Percentiles rank a stretch among this genome's conserved stretches.
Evolutionary conservation across 2,113 vertebrate genomes (phyloP).

Genomic region (Phaethon lepturus): DNA sequence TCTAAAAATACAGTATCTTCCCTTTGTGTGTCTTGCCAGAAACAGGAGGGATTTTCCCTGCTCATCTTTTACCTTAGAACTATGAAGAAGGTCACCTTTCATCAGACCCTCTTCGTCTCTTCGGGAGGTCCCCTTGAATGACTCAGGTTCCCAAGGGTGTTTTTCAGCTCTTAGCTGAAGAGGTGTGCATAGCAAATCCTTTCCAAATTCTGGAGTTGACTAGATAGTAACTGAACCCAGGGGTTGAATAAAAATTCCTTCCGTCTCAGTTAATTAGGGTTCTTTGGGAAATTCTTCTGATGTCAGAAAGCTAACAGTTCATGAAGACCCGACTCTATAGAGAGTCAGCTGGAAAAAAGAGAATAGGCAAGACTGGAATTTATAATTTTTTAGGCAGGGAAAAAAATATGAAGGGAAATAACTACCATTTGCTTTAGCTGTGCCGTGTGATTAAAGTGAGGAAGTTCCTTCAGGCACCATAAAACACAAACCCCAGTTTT

Average conservation of each 20-base stretch:
- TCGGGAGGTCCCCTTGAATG: neutral
- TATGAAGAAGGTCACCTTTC: neutral
- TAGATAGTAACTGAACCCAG: neutral
- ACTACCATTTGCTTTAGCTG: neutral
- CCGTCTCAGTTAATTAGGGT: neutral
- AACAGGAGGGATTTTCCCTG: neutral
- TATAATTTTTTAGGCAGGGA: neutral
- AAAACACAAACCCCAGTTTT: neutral
- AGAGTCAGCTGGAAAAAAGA: neutral
- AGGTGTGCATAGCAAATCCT: neutral
- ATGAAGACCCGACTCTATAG: neutral
- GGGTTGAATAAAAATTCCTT: neutral
- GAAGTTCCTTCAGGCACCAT: neutral
- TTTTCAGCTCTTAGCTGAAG: neutral
- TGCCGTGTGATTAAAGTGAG: neutral
- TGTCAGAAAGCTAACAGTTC: neutral
- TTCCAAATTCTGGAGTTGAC: neutral
- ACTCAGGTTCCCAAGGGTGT: neutral
- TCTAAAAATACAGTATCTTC: neutral
- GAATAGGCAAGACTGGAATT: neutral
- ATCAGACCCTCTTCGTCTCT: neutral
- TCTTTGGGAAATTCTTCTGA: neutral
- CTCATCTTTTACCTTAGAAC: neutral
- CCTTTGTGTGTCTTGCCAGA: neutral
- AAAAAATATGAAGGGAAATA: neutral